Base-by-base conservation (phyloP, 2,888 invertebrate genomes). In the Endotricha flammealis region DNA sequence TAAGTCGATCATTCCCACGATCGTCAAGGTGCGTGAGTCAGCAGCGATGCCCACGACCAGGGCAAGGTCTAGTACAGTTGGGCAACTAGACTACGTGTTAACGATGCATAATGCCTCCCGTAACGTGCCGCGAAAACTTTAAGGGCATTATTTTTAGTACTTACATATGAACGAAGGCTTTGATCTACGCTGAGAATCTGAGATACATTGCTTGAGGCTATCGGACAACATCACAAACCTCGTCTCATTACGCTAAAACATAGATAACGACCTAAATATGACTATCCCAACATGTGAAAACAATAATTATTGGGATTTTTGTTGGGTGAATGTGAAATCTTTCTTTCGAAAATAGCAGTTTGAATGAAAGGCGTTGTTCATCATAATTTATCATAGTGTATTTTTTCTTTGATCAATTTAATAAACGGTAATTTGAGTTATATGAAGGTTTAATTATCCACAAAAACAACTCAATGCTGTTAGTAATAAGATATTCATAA, bases 31-130 rank as follows among this genome's bases (percentile, higher is more conserved):
- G 20, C 46, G 49, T 79, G 80, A 75, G 55, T 81, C 81, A 69
- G 50, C 34, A 59, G 58, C 60, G 58, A 45, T 53, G 63, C 53
- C 46, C 54, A 48, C 49, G 47, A 50, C 52, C 64, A 59, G 66
- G 57, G 66, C 76, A 78, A 79, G 79, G 80, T 56, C 56, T 61
- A 51, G 49, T 45, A 46, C 58, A 64, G 50, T 75, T 72, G 59
- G 53, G 63, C 53, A 68, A 69, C 53, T 48, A 44, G 48, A 37
- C 47, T 74, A 83, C 83, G 81, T 82, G 83, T 60, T 76, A 81
- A 82, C 73, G 67, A 66, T 49, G 53, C 41, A 45, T 55, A 64
- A 66, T 50, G 60, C 56, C 48, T 39, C 5, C 10, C 7, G 43
- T 39, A 48, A 58, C 50, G 54, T 52, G 55, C 53, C 36, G 52